Evolutionary conservation across 2,888 invertebrate species (phyloP), one percentile per base, ranked within the genome.

Genomic region (Sclerodermus sp.): DNA sequence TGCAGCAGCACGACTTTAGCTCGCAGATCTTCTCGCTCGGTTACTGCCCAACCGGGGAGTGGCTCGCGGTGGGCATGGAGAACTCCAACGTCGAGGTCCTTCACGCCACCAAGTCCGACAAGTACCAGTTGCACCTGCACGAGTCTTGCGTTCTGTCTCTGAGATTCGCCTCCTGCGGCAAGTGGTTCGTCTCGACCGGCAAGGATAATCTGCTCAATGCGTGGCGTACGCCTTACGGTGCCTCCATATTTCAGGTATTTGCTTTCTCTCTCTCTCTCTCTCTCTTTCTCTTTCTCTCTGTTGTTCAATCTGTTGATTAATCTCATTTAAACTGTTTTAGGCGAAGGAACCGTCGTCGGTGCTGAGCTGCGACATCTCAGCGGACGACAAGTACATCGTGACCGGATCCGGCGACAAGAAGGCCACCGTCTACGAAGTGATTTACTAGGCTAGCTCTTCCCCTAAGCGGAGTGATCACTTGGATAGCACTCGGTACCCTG

Each of bases 131-230:
- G 53, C 89, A 95, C 76, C 83, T 96, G 67, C 97, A 97, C 82
- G 97, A 98, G 79, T 93, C 93, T 66, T 98, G 97, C 79, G 98
- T 99, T 36, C 84, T 98, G 51, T 95, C 96, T 58, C 84, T 98
- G 58, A 88, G 93, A 78, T 98, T 97, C 81, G 96, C 98, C 42
- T 89, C 92, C 45, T 89, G 91, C 76, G 97, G 97, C 69, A 97
- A 97, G 81, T 99, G 97, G 96, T 99, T 99, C 81, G 94, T 96
- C 62, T 95, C 93, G 60, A 97, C 96, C n/a, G 96, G 96, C 62
- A 97, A 97, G 82, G 98, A 99, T 79, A 97, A 97, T 81, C 83
- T 96, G 74, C 84, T 98, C 47, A 96, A 98, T 79, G 95, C 95
- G 34, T 98, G 97, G 96, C 85, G 96, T 73, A 96, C 97, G 71